These are phyloP conservation scores for Chalcis sispes DNA, from an alignment of 2,888 invertebrate genomes.

Conservation along the genomic window DNA sequence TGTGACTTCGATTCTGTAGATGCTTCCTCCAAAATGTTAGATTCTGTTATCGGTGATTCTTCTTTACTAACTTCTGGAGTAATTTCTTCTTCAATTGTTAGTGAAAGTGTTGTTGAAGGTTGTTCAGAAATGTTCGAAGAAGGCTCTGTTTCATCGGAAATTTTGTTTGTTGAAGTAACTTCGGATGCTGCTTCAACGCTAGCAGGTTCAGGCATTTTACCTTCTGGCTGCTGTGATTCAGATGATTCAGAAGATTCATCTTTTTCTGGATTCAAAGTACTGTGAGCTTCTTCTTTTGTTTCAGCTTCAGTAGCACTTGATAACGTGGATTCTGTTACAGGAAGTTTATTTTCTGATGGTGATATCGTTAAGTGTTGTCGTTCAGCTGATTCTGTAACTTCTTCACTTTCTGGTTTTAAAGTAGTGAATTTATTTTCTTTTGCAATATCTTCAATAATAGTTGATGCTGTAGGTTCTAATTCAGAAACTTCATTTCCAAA, in stretches of 20 bases:
- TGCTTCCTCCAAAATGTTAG: conserved; percentile 9
- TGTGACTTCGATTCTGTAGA: conserved; percentile 42
- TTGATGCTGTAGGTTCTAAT: conserved; percentile 46
- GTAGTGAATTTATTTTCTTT: conserved; percentile 52
- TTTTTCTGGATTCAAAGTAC: conserved; percentile 9
- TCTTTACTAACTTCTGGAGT: conserved; percentile 20
- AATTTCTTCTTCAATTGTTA: background rate
- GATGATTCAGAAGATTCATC: conserved; percentile 30
- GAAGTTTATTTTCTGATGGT: conserved; percentile 58
- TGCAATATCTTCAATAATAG: conserved; percentile 36
- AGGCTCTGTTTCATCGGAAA: conserved; percentile 3
- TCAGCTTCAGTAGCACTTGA: conserved; percentile 31
- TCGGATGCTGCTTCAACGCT: conserved; percentile 1
- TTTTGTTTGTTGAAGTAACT: conserved; percentile 3
- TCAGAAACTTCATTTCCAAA: conserved; percentile 58
- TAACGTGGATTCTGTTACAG: conserved; percentile 51
- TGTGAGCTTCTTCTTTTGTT: conserved; percentile 52
- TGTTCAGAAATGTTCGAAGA: conserved; percentile 20
- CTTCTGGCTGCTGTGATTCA: conserved; percentile 50
- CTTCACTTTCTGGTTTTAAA: conserved; percentile 5
- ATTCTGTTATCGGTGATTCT: conserved; percentile 49
- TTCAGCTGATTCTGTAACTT: conserved; percentile 36
- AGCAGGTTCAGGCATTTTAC: conserved; percentile 53
- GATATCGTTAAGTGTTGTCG: conserved; percentile 31
- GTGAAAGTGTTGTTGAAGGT: background rate